Base-by-base conservation (phyloP, 2,888 invertebrate genomes). In the Deilephila elpenor region DNA sequence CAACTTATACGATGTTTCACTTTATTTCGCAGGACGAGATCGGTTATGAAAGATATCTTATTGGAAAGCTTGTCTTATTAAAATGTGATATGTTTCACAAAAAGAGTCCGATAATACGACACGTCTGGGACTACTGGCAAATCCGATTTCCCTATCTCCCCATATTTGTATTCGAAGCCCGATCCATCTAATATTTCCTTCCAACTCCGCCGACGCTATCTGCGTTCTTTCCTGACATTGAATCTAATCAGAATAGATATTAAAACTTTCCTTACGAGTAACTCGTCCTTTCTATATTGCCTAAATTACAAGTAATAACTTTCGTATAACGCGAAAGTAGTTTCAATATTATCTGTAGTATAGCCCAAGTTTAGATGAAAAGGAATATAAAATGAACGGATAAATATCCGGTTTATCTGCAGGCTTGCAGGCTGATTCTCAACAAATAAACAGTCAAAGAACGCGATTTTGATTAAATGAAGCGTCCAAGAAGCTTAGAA, bases 161-260 rank as follows among this genome's bases (percentile, higher is more conserved):
- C 91, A 93, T 93, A 94, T 94, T 93, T 94, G 93, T 94, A 94
- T 93, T 93, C 93, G 91, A 90, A 90, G 86, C 93, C 89, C 89
- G 93, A 93, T 93, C 91, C 91, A 87, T 93, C 93, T 93, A 92
- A 94, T 93, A 93, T 93, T 93, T 93, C 92, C 93, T 92, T 91
- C 92, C 92, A 91, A 89, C 91, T 92, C 90, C 88, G 86, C 88
- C 89, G 85, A 86, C 89, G 91, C 91, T 93, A 93, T 92, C 93
- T 91, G 87, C 92, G 92, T 93, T 92, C 92, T 89, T 93, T 91
- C 92, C 93, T 94, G 93, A 92, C 93, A 93, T 93, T 93, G 93
- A 93, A 94, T 94, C 94, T 93, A 94, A 95, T 95, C 94, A 93
- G 94, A 93, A 94, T 93, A 93, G 93, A 95, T 95, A 95, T 94